Percentiles rank a stretch among this genome's conserved stretches.
Evolutionary conservation across 1,140 invertebrate genomes (phyloP).

Genomic region (Papilio aristodemus): DNA sequence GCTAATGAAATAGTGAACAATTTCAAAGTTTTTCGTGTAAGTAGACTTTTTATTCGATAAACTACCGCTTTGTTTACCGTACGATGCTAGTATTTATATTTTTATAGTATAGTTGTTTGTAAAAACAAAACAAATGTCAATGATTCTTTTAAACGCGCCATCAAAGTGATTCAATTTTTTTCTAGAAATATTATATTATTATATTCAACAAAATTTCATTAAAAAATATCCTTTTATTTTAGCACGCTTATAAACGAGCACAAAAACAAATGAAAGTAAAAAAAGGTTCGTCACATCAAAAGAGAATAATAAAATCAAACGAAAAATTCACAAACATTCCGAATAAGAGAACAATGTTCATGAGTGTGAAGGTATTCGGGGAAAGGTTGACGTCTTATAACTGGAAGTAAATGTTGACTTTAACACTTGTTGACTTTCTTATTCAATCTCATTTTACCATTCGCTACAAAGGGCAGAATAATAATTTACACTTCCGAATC

Average conservation of each 20-base stretch:
- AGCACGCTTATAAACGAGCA: not conserved
- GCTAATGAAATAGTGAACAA: too few relatives aligned
- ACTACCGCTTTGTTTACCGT: too few relatives aligned
- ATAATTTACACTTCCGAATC: constrained; percentile 14
- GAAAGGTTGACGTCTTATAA: constrained; percentile 23
- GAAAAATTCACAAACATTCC: constrained; percentile 13
- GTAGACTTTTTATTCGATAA: too few relatives aligned
- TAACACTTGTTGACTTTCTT: constrained; percentile 18
- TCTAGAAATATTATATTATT: not conserved
- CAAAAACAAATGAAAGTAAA: constrained; percentile 2
- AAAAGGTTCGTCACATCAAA: constrained; percentile 14
- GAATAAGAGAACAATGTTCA: constrained; percentile 23
- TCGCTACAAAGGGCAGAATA: constrained; percentile 11
- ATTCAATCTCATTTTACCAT: constrained; percentile 15
- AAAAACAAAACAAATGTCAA: not conserved
- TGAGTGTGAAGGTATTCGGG: not conserved
- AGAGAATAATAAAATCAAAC: constrained; percentile 20
- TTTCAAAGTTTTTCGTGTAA: too few relatives aligned
- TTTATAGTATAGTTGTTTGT: too few relatives aligned
- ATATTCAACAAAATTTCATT: not conserved
- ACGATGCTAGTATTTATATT: too few relatives aligned
- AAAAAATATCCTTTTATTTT: not conserved
- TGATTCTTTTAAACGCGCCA: not conserved
- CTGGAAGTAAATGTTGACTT: constrained; percentile 16
- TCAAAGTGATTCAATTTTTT: not conserved